These are phyloP conservation scores for Ischnus inquisitorius DNA, from an alignment of 2,888 invertebrate genomes.

Conservation along the genomic window DNA sequence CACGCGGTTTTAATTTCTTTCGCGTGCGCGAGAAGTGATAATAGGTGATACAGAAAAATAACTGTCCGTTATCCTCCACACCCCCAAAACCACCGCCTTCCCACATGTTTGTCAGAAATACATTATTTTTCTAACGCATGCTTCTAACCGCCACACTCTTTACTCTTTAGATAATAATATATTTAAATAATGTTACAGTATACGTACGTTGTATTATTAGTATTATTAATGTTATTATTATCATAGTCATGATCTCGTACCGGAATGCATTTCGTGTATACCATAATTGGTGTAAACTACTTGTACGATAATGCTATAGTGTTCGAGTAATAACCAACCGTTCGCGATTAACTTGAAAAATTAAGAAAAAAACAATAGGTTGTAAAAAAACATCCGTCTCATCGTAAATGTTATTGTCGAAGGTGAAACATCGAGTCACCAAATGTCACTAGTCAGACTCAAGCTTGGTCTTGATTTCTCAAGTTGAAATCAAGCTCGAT, in stretches of 20 bases:
- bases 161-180: slow-evolving; percentile 64
- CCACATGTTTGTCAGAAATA: slow-evolving; percentile 71
- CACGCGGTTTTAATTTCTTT: background rate
- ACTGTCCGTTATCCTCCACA: slow-evolving; percentile 69
- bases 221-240: slow-evolving; percentile 45
- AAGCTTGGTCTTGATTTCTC: background rate
- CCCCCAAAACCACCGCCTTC: slow-evolving; percentile 78
- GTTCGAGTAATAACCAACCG: slow-evolving; percentile 37
- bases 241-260: slow-evolving; percentile 49
- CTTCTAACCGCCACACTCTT: slow-evolving; percentile 74
- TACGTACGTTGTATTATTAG: slow-evolving; percentile 43
- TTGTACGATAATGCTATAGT: slow-evolving; percentile 41
- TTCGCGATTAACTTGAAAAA: slow-evolving; percentile 31
- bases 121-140: slow-evolving; percentile 84
- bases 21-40: slow-evolving; percentile 1
- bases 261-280: slow-evolving; percentile 55
- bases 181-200: slow-evolving; percentile 50
- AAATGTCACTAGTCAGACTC: background rate
- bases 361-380: background rate
- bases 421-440: slow-evolving; percentile 4
- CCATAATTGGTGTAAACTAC: slow-evolving; percentile 47
- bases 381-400: slow-evolving; percentile 27
- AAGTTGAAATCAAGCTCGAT: background rate
- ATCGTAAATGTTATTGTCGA: slow-evolving; percentile 31
- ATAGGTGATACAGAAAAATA: slow-evolving; percentile 13